Evolutionary conservation across 2,888 invertebrate species (phyloP).

Genomic region (Orchesellides sinensis): DNA sequence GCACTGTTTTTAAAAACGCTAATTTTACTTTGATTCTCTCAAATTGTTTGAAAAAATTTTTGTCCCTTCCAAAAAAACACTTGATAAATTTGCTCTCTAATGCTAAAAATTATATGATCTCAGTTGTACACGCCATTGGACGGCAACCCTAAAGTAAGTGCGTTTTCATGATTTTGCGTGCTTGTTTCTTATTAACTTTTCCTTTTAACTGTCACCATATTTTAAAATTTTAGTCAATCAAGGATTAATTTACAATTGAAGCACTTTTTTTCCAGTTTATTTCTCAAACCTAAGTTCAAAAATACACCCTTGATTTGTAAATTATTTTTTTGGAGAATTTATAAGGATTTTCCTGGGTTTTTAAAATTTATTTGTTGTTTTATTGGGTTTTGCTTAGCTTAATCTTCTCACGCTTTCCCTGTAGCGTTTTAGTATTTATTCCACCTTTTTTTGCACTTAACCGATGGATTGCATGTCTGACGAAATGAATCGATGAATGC

Average conservation of each 20-base stretch:
- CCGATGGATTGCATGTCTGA: no score
- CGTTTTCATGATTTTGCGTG: slow-evolving; percentile 62
- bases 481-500: background rate
- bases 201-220: no score
- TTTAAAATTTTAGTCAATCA: no score
- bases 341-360: background rate
- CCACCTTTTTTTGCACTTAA: no score
- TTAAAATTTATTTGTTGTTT: no score
- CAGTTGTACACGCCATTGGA: slow-evolving; percentile 75
- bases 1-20: background rate
- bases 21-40: background rate
- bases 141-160: slow-evolving; percentile 75
- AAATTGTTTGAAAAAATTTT: background rate
- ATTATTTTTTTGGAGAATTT: no score
- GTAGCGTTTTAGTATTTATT: no score
- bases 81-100: no score
- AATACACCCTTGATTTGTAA: no score
- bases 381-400: no score
- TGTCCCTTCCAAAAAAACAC: background rate
- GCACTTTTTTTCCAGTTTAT: background rate
- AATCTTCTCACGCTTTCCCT: no score
- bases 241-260: background rate
- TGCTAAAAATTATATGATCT: slow-evolving; percentile 18
- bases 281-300: no score
- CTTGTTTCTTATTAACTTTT: slow-evolving; percentile 61